A percentile compares a stretch with the other conserved stretches of the same genome.
Evolutionary conservation across 2,888 invertebrate genomes (phyloP).

Genomic region (Eilema caniola): DNA sequence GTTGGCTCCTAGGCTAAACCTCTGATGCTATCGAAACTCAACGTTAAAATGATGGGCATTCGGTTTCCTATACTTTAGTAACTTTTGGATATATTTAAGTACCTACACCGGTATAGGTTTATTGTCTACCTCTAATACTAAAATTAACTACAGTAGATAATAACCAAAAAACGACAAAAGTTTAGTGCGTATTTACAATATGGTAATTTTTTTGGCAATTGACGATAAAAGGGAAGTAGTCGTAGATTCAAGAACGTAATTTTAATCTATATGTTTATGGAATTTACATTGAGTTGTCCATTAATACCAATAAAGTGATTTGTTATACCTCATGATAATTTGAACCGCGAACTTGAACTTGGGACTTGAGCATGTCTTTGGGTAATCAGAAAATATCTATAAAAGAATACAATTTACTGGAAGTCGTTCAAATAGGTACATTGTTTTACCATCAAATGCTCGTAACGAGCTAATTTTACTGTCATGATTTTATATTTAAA

Average conservation of each 20-base stretch:
- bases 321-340: slow-evolving; percentile 14
- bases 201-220: slow-evolving; percentile 27
- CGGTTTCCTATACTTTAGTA: background rate
- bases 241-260: slow-evolving; percentile 7
- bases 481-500: background rate
- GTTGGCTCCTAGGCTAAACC: background rate
- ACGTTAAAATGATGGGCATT: background rate
- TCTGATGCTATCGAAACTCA: background rate
- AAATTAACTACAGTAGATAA: slow-evolving; percentile 3
- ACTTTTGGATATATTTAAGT: background rate
- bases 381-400: slow-evolving; percentile 16
- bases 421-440: background rate
- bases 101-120: background rate
- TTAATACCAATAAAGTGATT: slow-evolving; percentile 15
- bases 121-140: background rate
- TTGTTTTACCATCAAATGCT: background rate
- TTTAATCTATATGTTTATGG: slow-evolving; percentile 7
- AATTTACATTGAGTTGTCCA: slow-evolving; percentile 14
- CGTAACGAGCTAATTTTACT: background rate
- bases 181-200: slow-evolving; percentile 14
- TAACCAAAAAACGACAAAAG: slow-evolving; percentile 19
- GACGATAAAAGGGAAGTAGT: slow-evolving; percentile 15
- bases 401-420: slow-evolving; percentile 3
- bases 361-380: slow-evolving; percentile 20
- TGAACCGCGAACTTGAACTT: slow-evolving; percentile 22